phyloP scores from a whole-genome alignment of 1,140 invertebrate genomes.

The Choristoneura fumiferana region DNA sequence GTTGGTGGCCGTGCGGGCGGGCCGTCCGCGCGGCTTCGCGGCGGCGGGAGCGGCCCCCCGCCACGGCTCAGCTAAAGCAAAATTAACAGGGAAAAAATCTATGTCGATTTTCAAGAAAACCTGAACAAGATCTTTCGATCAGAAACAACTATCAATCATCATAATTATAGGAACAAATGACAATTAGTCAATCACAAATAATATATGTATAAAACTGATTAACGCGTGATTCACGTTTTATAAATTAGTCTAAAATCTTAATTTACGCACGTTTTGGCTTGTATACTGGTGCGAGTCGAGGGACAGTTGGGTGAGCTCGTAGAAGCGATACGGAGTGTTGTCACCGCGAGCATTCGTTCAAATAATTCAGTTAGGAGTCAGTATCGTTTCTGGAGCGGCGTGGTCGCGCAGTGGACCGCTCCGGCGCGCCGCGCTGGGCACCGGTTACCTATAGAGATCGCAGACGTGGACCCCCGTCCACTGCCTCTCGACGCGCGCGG shows the following conservation, averaged over 20 bases:
- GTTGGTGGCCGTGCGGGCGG: slow-evolving; percentile 28
- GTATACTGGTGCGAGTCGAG: slow-evolving; percentile 70
- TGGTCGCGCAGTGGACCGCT: slow-evolving; percentile 40
- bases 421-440: slow-evolving; percentile 35
- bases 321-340: slow-evolving; percentile 36
- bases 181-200: slow-evolving; percentile 76
- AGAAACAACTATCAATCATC: slow-evolving; percentile 55
- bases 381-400: slow-evolving; percentile 31
- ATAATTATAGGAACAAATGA: slow-evolving; percentile 76
- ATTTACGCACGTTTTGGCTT: slow-evolving; percentile 72
- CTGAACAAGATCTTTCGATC: slow-evolving; percentile 68
- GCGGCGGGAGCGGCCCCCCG: slow-evolving; percentile 2
- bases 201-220: slow-evolving; percentile 67
- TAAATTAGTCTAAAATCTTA: slow-evolving; percentile 73
- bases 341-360: slow-evolving; percentile 13
- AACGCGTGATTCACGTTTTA: slow-evolving; percentile 65
- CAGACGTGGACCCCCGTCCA: slow-evolving; percentile 61
- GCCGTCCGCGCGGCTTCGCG: slow-evolving; percentile 19
- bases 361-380: slow-evolving; percentile 19
- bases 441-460: slow-evolving; percentile 73
- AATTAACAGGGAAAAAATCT: slow-evolving; percentile 64
- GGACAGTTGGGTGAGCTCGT: slow-evolving; percentile 53
- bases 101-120: slow-evolving; percentile 75
- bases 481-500: slow-evolving; percentile 59
- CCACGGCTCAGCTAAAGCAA: slow-evolving; percentile 35